A percentile compares a stretch with the other conserved stretches of the same genome.
These are phyloP conservation scores for Argopecten irradians DNA, from an alignment of 1,140 invertebrate species.

Conservation along the genomic window DNA sequence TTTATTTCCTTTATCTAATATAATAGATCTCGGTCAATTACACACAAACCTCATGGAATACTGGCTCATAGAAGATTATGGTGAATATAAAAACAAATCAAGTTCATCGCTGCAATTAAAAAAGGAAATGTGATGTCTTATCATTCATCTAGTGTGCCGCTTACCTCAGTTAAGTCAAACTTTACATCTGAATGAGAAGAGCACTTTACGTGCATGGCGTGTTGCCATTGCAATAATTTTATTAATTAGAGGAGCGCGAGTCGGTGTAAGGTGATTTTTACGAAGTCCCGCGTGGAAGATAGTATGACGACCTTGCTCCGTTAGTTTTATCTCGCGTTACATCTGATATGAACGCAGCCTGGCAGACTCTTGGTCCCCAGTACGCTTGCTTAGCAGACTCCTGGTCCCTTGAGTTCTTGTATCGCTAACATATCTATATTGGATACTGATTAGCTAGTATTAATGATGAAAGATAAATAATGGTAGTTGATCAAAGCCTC, in stretches of 20 bases:
- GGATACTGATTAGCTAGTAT: neutral
- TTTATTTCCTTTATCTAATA: too few relatives aligned
- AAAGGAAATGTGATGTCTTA: neutral
- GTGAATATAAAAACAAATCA: neutral
- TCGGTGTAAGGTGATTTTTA: neutral
- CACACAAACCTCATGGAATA: neutral
- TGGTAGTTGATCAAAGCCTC: neutral
- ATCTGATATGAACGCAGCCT: constrained; percentile 8
- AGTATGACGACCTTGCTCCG: neutral
- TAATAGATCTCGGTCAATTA: too few relatives aligned
- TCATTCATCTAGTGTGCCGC: neutral
- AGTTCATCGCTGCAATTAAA: neutral
- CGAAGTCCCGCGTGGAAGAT: neutral
- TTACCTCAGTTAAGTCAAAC: neutral
- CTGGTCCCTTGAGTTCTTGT: neutral
- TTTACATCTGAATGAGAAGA: neutral
- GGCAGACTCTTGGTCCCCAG: neutral
- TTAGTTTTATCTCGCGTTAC: neutral
- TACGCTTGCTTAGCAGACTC: constrained; percentile 8
- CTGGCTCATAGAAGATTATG: neutral
- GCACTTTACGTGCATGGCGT: constrained; percentile 8
- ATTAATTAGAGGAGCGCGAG: neutral
- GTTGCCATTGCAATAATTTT: neutral
- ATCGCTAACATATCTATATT: neutral
- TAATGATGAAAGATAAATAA: neutral